These are phyloP conservation scores for Odobenus rosmarus DNA, from an alignment of 2,113 vertebrate species.

Conservation along the genomic window DNA sequence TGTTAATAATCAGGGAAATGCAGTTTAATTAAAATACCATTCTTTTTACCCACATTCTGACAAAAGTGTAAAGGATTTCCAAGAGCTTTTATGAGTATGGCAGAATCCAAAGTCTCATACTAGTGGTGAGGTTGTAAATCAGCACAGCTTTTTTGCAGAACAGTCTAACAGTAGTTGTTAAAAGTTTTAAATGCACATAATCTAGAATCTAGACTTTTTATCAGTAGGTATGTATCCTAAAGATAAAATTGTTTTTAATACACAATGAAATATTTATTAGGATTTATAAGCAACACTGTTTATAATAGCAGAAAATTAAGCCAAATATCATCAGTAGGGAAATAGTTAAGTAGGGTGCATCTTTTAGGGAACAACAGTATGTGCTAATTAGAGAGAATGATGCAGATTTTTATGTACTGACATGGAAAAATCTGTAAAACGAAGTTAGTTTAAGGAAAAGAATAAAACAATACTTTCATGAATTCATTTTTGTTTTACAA, in stretches of 20 bases:
- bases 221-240: neutral
- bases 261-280: neutral
- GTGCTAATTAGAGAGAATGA: neutral
- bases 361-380: neutral
- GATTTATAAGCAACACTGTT: constrained; percentile 16
- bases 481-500: neutral
- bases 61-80: neutral
- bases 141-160: neutral
- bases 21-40: neutral
- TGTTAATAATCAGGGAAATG: neutral
- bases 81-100: neutral
- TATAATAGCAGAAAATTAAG: neutral
- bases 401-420: neutral
- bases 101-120: neutral
- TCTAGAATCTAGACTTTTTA: neutral
- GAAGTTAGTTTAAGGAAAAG: neutral
- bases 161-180: neutral
- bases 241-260: neutral
- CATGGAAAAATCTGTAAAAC: neutral
- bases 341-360: neutral
- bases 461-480: neutral
- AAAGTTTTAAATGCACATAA: neutral
- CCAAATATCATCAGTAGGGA: neutral
- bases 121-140: neutral
- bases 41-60: neutral